These are phyloP conservation scores for Andinoacara biseriatus DNA, from an alignment of 2,113 vertebrate genomes.

Conservation along the genomic window DNA sequence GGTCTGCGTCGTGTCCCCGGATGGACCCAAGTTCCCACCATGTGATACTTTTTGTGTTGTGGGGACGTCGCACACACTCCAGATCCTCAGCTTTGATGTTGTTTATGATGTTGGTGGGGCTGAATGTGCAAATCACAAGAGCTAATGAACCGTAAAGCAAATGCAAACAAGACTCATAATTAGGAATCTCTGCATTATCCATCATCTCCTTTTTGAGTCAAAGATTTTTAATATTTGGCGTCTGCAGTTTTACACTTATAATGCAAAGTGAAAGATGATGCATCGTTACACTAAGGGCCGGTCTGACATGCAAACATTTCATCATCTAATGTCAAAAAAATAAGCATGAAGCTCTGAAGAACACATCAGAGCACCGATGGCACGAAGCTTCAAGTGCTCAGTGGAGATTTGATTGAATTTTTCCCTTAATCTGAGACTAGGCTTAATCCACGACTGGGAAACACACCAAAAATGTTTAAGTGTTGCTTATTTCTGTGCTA, in stretches of 20 bases:
- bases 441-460: neutral
- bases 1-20: neutral
- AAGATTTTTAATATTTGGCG: neutral
- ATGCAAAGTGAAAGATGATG: neutral
- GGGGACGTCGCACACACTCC: neutral
- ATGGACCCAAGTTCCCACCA: neutral
- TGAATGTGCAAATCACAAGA: neutral
- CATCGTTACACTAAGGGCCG: neutral
- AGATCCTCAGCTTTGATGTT: conserved; percentile 10
- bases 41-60: neutral
- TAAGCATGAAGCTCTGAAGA: neutral
- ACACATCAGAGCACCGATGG: neutral
- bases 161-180: conserved; percentile 10
- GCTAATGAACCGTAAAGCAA: neutral
- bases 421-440: neutral
- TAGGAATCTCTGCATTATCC: neutral
- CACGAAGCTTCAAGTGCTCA: neutral
- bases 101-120: neutral
- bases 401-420: neutral
- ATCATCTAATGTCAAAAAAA: neutral
- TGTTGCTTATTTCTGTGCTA: neutral
- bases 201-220: neutral
- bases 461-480: neutral
- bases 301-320: neutral
- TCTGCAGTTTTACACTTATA: neutral